Percentiles rank a stretch among this genome's conserved stretches.
Evolutionary conservation across 2,888 invertebrate genomes (phyloP).

Genomic region (Epirrhoe tristata): DNA sequence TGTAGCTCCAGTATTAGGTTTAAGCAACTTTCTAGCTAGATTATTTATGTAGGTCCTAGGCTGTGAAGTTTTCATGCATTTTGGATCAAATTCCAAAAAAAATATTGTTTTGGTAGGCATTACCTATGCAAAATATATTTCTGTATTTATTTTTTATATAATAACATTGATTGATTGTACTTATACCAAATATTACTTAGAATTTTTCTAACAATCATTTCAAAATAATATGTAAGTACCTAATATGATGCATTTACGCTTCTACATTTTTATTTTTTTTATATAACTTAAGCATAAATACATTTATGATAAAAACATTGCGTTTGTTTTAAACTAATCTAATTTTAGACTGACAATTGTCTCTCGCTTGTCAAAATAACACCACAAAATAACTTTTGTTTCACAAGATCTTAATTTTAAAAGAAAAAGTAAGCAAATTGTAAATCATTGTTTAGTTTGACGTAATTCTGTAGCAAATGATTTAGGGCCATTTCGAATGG

Average conservation of each 20-base stretch:
- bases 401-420: constrained; percentile 5
- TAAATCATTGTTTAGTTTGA: constrained; percentile 42
- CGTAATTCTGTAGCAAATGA: constrained; percentile 44
- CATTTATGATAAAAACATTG: not conserved
- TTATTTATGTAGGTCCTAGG: not conserved
- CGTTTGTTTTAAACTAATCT: not conserved
- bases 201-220: not conserved
- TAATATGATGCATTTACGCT: not conserved
- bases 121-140: constrained; percentile 13
- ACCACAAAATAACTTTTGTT: constrained; percentile 4
- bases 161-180: too few relatives aligned
- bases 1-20: not conserved
- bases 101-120: constrained; percentile 1
- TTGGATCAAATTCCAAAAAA: not conserved
- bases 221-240: too few relatives aligned
- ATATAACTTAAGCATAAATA: not conserved
- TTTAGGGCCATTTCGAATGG: constrained; percentile 45
- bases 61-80: not conserved
- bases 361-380: constrained; percentile 1
- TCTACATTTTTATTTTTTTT: not conserved
- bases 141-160: not conserved
- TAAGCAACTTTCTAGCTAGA: not conserved
- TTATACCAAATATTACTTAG: too few relatives aligned
- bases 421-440: constrained; percentile 23
- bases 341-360: not conserved